Evolutionary conservation across 2,113 vertebrate genomes (phyloP), one percentile per base, ranked within the genome.

Genomic region (Centrocercus urophasianus): DNA sequence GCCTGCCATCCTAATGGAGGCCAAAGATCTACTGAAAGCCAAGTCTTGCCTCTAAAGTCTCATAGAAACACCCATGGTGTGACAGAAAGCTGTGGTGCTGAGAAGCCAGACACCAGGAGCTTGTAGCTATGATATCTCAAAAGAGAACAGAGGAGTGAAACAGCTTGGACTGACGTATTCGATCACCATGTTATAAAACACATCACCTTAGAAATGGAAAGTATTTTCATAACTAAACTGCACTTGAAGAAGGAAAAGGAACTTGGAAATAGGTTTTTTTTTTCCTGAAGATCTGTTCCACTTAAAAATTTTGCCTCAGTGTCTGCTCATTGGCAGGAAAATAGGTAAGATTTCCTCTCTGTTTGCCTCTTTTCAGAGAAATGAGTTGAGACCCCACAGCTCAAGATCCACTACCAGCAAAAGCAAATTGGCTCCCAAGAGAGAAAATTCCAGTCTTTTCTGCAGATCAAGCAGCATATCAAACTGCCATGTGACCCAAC

Each of bases 311-410:
- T 7, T 27, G 18, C 25, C 18, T 13, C 21, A 1, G 0, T 66
- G 24, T 76, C 43, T 91, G 25, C 48, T 78, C 10, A 47, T 36
- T 84, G 65, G 30, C 4, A 65, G 30, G 10, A 50, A 87, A 61
- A 32, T 24, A 73, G 9, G 16, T 28, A 38, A 52, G 45, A 45
- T 45, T 73, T 56, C 52, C 34, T 34, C 36, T 57, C 52, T 24
- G n/a, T 48, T 89, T 73, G 8, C 4, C 38, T 71, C 59, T 36
- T 47, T 74, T 57, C 52, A 79, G 28, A 83, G 38, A 75, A 74
- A 74, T 1, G 1, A 56, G 13, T 6, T 28, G 42, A 59, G 8
- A 27, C 0, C 0, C 4, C 28, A 6, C 22, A 34, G 27, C n/a
- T 67, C 16, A 32, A 57, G n/a, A 48, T 28, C 34, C 60, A 5